Evolutionary conservation across 2,113 vertebrate species (phyloP), one percentile per base, ranked within the genome.

Genomic region (Myrmecophaga tridactyla): DNA sequence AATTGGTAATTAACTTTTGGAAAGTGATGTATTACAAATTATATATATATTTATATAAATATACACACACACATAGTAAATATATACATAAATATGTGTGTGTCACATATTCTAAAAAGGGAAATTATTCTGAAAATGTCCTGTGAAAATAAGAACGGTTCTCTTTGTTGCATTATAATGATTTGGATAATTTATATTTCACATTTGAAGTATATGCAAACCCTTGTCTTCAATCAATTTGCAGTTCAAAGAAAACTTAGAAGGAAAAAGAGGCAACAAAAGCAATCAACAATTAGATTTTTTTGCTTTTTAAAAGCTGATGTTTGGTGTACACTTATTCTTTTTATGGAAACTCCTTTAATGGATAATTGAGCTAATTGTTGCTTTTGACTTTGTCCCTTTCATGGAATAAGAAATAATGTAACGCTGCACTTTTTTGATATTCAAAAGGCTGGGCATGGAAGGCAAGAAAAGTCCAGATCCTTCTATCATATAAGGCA

Each of bases 131-230:
- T 43, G 9, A 89, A 96, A 86, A 80, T 7, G 10, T 34, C 7
- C 4, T 78, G 46, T 89, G 70, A 95, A 72, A 90, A 89, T 80
- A 73, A 41, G 7, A 53, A 1, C 1, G 69, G 4, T 48, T 67
- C 8, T 94, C 27, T 91, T 89, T 63, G 11, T 65, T 77, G 1
- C 8, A 36, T 87, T 80, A 67, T 31, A 92, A 23, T 89, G n/a
- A 95, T 60, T 80, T 96, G 17, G 34, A 60, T 73, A 43, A 80
- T 56, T 82, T 86, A 7, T 83, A 48, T 76, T 92, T 83, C 43
- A 77, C 9, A 20, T 69, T 95, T 84, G 58, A 91, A 96, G 87
- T 93, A 70, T 70, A 20, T 90, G 29, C 6, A 88, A 67, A 69
- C 23, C 41, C 89, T 4, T 86, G 1, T 94, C 48, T 95, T 91